phyloP scores from a whole-genome alignment of 2,797 vertebrate species.

The Otus scops region DNA sequence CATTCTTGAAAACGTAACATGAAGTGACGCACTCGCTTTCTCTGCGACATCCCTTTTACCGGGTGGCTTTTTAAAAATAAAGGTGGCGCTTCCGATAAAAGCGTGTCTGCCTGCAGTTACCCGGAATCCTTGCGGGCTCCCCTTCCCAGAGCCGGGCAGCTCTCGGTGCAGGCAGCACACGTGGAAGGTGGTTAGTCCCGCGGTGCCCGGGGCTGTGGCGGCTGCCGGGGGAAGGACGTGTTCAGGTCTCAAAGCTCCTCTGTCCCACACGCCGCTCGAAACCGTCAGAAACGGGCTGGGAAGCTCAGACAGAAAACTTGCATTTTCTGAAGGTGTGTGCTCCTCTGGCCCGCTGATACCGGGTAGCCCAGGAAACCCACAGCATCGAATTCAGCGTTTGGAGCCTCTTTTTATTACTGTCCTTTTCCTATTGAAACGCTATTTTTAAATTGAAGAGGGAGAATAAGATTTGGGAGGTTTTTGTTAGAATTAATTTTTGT shows the following conservation, averaged over 20 bases:
- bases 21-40: not conserved
- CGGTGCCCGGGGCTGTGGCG: not conserved
- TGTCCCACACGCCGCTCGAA: not conserved
- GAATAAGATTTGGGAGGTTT: too few relatives aligned
- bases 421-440: fast-evolving
- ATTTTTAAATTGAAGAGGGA: not conserved
- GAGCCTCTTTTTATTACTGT: fast-evolving
- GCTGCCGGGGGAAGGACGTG: not conserved
- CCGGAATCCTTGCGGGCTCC: fast-evolving
- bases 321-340: fast-evolving
- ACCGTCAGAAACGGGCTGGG: not conserved
- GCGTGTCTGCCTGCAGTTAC: fast-evolving
- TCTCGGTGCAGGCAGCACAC: not conserved
- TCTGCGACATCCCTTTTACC: not conserved
- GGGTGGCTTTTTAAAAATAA: not conserved
- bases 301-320: too few relatives aligned
- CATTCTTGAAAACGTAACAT: fast-evolving
- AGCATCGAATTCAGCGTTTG: fast-evolving
- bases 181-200: not conserved
- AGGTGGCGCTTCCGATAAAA: not conserved
- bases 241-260: not conserved
- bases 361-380: fast-evolving
- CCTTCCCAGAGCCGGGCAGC: fast-evolving
- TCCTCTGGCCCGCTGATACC: fast-evolving
- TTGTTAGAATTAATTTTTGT: not conserved